Conservation (phyloP, 2,797 vertebrate species). For the Neosilurus hyrtlii region DNA sequence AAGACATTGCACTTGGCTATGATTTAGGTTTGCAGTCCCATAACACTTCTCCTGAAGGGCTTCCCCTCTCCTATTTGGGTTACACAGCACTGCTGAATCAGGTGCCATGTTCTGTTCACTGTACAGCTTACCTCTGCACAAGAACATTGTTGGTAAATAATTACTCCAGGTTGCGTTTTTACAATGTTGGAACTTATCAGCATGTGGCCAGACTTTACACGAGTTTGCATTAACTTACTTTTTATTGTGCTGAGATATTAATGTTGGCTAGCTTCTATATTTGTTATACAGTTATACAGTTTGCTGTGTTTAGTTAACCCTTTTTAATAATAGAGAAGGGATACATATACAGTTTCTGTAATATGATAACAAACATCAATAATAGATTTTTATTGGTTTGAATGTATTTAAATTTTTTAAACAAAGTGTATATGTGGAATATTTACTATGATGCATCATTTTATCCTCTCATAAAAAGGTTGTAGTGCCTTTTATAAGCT, state of each 20-base stretch:
- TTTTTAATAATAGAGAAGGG: background rate
- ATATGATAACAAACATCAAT: background rate
- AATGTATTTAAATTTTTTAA: background rate
- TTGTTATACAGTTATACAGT: background rate
- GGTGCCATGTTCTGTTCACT: background rate
- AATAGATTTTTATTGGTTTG: background rate
- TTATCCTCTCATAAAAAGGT: background rate
- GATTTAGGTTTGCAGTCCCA: conserved; percentile 14
- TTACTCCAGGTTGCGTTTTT: background rate
- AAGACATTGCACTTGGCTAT: background rate
- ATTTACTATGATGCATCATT: background rate
- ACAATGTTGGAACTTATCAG: background rate
- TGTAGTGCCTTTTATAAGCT: background rate
- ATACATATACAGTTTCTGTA: background rate
- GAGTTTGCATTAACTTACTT: background rate
- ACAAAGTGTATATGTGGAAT: background rate
- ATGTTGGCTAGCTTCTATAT: background rate
- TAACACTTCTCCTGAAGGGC: background rate
- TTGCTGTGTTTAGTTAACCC: background rate
- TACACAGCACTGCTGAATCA: background rate
- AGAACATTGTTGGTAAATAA: background rate
- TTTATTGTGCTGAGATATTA: background rate
- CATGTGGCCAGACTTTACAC: background rate
- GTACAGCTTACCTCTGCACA: background rate
- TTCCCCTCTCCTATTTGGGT: background rate